Evolutionary conservation across 2,797 vertebrate genomes (phyloP), one percentile per base, ranked within the genome.

Genomic region (Rhinatrema bivittatum): DNA sequence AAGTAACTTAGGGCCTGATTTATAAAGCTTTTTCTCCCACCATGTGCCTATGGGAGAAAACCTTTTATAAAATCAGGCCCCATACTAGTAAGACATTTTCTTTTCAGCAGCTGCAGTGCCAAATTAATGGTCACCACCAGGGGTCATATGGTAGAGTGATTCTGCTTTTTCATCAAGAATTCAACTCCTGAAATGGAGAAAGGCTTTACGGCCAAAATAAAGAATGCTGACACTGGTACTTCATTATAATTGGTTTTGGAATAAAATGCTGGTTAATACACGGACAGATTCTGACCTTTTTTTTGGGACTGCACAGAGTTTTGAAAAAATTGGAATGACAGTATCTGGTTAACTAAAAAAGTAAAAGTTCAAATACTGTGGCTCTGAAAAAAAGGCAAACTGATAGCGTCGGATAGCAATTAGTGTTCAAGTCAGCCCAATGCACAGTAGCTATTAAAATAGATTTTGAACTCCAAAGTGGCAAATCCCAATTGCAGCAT

Each of bases 211-310:
- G 66, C 68, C 48, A 67, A 73, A 36, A 74, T n/a, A n/a, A 72
- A 74, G 57, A 69, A 76, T 69, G 63, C 76, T 74, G 70, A 72
- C 70, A 66, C 62, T 65, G 62, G 62, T 72, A 76, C 75, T 76
- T 81, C 70, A 78, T 81, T 77, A 79, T 71, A 68, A 74, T 79
- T 77, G 74, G 60, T 79, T 78, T 66, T 68, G 70, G 58, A 56
- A 66, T 74, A 60, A 56, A 16, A 42, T 68, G 39, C 62, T 60
- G 59, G 36, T 71, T 76, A 72, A 77, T 69, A 58, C 65, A 65
- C 53, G 41, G 58, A 51, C 45, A 30, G 20, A 20, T 35, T 66
- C 43, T 62, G 60, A 76, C 59, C 60, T 59, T 53, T 58, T n/a
- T n/a, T n/a, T n/a, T n/a, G n/a, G 60, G 69, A 65, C 62, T 55